phyloP scores from a whole-genome alignment of 2,888 invertebrate species.

The Rhogogaster chlorosoma region DNA sequence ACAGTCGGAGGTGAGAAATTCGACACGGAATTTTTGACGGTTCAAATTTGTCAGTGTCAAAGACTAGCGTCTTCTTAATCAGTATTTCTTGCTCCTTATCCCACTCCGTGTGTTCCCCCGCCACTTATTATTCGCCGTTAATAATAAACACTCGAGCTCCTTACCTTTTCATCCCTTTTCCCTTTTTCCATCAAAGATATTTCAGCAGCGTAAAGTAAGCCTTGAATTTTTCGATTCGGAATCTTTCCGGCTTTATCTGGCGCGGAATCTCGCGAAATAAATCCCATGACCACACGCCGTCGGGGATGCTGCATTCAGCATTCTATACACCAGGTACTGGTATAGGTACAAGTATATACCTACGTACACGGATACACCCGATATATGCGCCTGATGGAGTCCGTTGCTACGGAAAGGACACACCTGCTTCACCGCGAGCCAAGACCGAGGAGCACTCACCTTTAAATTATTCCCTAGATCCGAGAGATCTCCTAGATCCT shows the following conservation, averaged over 20 bases:
- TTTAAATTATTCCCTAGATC: constrained; percentile 38
- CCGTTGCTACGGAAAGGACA: constrained; percentile 29
- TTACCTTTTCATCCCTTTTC: neutral
- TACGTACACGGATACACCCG: neutral
- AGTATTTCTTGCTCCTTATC: neutral
- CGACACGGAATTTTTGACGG: constrained; percentile 19
- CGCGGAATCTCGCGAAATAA: constrained; percentile 42
- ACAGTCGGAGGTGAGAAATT: constrained; percentile 45
- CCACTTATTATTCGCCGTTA: neutral
- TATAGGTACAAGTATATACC: neutral
- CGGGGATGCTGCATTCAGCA: constrained; percentile 33
- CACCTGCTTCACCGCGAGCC: constrained; percentile 31
- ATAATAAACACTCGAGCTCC: neutral
- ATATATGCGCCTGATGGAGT: neutral
- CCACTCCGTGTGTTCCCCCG: neutral
- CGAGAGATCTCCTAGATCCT: constrained; percentile 7
- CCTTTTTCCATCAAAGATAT: neutral
- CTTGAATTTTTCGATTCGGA: constrained; percentile 27
- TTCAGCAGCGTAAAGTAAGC: constrained; percentile 23
- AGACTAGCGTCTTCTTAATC: constrained; percentile 44
- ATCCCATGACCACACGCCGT: constrained; percentile 47
- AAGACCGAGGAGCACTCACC: constrained; percentile 32
- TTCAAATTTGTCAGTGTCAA: constrained; percentile 50
- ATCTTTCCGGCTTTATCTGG: constrained; percentile 26
- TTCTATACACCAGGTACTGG: neutral